Evolutionary conservation across 2,888 invertebrate species (phyloP).

Genomic region (Acleris emargana): DNA sequence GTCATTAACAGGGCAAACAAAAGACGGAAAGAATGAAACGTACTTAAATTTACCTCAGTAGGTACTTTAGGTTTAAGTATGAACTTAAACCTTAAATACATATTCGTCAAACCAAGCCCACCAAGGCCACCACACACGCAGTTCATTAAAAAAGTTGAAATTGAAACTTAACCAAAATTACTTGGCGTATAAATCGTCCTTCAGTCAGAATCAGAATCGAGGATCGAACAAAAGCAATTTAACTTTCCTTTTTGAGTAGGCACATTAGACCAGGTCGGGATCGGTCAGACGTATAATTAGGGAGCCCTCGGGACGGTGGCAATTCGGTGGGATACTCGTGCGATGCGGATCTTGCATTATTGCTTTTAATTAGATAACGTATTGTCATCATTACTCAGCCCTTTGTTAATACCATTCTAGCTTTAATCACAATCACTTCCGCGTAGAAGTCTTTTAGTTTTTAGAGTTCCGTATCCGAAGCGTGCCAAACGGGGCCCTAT

Average conservation of each 20-base stretch:
- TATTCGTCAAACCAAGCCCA: neutral
- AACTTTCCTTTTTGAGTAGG: conserved; percentile 70
- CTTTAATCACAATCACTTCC: no score
- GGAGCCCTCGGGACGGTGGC: conserved; percentile 38
- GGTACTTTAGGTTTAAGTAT: no score
- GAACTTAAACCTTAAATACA: no score
- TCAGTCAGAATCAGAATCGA: conserved; percentile 51
- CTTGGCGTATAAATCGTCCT: conserved; percentile 47
- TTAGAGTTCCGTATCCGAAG: no score
- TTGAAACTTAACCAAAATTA: conserved; percentile 43
- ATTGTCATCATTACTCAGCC: neutral
- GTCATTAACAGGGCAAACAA: no score
- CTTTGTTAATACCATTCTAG: neutral
- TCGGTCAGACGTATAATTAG: conserved; percentile 70
- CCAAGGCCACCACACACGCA: conserved; percentile 22
- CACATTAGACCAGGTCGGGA: conserved; percentile 61
- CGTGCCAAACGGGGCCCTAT: no score
- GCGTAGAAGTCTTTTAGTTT: no score
- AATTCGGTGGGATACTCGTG: conserved; percentile 12
- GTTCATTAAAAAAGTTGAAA: conserved; percentile 36
- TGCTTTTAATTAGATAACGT: conserved; percentile 24
- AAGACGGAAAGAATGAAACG: no score
- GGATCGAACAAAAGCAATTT: conserved; percentile 75
- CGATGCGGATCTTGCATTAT: conserved; percentile 22
- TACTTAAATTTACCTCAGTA: no score